Conservation (phyloP, 2,888 invertebrate genomes). For the Cecidostiba fungosa region DNA sequence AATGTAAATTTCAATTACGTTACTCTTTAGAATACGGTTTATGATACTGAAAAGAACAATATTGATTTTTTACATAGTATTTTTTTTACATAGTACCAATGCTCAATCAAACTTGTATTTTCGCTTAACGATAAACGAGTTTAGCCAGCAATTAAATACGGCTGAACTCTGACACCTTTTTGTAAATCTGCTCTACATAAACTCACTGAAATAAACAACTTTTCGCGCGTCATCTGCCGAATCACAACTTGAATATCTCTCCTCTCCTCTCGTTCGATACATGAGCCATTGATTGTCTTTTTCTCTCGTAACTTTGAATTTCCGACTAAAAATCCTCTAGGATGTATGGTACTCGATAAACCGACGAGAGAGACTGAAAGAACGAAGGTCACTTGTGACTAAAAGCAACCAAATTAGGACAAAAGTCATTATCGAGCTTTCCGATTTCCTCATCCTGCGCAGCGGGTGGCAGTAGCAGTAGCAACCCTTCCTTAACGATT, state of each 20-base stretch:
- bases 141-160: background rate
- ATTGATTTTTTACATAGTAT: no score
- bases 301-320: background rate
- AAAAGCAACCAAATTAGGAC: slow-evolving; percentile 25
- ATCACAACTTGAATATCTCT: background rate
- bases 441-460: background rate
- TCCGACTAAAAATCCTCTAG: background rate
- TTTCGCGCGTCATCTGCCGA: background rate
- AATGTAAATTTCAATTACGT: no score
- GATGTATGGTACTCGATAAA: background rate
- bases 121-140: background rate
- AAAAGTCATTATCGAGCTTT: slow-evolving; percentile 37
- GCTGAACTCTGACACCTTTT: background rate
- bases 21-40: no score
- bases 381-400: background rate
- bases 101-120: no score
- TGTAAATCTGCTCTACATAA: background rate
- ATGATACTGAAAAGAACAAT: no score
- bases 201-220: background rate
- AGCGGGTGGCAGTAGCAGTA: background rate
- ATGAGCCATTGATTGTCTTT: background rate
- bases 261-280: background rate
- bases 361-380: background rate
- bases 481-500: slow-evolving; percentile 5
- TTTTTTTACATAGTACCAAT: no score